Evolutionary conservation across 2,888 invertebrate genomes (phyloP).

Genomic region (Nephrotoma flavescens): DNA sequence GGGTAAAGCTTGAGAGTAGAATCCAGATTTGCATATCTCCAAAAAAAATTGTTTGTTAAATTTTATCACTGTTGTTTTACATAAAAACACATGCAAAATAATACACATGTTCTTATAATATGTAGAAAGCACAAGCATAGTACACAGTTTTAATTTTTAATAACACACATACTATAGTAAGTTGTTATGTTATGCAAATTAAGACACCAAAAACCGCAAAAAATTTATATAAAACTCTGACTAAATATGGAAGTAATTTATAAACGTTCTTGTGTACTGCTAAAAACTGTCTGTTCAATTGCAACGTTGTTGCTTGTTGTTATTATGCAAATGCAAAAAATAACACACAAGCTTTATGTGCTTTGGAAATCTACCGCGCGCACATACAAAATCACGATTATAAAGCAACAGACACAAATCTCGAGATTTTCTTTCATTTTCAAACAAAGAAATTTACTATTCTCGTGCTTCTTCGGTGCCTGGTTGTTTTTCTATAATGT

Average conservation of each 20-base stretch:
- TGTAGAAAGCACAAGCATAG: background rate
- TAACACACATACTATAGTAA: background rate
- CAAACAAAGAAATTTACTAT: background rate
- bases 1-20: too few relatives aligned
- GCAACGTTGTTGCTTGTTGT: background rate
- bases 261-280: background rate
- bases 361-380: background rate
- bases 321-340: background rate
- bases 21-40: background rate
- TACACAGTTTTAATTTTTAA: background rate
- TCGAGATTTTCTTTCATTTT: background rate
- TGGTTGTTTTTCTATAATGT: background rate
- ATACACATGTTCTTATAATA: too few relatives aligned
- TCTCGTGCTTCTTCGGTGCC: background rate
- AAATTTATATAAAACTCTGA: background rate
- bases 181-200: background rate
- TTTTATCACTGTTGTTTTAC: background rate
- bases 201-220: background rate
- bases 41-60: background rate
- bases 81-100: background rate
- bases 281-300: background rate
- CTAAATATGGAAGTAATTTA: background rate
- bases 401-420: background rate
- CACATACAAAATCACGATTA: background rate
- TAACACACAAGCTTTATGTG: background rate